Percentiles rank a stretch among this genome's conserved stretches.
Evolutionary conservation across 2,113 vertebrate genomes (phyloP).

Genomic region (Carassius gibelio): DNA sequence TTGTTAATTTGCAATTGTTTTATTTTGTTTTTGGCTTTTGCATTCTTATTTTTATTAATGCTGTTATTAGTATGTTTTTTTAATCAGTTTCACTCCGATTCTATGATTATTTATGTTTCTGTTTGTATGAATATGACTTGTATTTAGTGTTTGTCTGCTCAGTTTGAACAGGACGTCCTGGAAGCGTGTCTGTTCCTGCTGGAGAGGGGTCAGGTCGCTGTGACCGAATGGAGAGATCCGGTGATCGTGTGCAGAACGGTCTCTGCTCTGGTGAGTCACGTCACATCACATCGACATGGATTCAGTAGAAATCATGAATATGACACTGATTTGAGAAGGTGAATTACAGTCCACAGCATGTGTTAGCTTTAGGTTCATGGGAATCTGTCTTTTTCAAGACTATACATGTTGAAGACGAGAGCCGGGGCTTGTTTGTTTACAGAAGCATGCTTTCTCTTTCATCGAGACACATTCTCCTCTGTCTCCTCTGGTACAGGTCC

Average conservation of each 20-base stretch:
- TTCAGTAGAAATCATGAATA: not conserved
- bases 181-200: constrained; percentile 83
- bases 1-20: not conserved
- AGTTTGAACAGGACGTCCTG: constrained; percentile 87
- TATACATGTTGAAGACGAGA: not conserved
- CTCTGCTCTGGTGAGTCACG: constrained; percentile 84
- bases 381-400: not conserved
- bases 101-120: not conserved
- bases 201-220: constrained; percentile 80
- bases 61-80: too few relatives aligned
- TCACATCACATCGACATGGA: not conserved
- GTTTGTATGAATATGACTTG: too few relatives aligned
- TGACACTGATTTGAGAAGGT: too few relatives aligned
- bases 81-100: too few relatives aligned
- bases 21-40: not conserved
- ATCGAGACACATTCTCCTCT: not conserved
- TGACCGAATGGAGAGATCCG: constrained; percentile 79
- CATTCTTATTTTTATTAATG: not conserved
- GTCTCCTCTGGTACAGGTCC: not conserved
- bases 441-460: not conserved
- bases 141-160: not conserved
- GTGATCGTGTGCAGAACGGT: constrained; percentile 82
- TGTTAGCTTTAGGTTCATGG: not conserved
- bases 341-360: not conserved
- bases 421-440: not conserved